A percentile compares a stretch with the other conserved stretches of the same genome.
Conservation (phyloP, 1,140 invertebrate genomes). For the Drosophila littoralis region DNA sequence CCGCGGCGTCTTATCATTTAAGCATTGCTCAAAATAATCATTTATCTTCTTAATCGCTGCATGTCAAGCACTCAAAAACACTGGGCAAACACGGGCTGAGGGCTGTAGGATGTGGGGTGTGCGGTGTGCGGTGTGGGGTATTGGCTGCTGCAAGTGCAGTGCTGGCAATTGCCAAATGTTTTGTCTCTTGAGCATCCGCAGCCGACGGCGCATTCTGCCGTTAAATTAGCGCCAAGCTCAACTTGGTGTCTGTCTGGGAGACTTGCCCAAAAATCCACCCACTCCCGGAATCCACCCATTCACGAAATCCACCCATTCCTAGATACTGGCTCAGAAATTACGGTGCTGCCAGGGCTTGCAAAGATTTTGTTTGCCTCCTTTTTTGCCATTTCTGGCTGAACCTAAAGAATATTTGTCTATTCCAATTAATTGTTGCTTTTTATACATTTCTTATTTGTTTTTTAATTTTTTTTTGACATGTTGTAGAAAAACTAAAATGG, state of each 20-base stretch:
- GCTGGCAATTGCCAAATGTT: slow-evolving; percentile 69
- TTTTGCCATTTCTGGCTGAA: no score
- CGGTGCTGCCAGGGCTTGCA: no score
- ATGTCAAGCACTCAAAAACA: slow-evolving; percentile 38
- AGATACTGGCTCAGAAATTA: no score
- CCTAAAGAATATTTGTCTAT: no score
- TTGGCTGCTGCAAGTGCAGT: slow-evolving; percentile 8
- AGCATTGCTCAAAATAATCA: slow-evolving; percentile 75
- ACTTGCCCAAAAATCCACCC: not conserved
- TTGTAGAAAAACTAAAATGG: no score
- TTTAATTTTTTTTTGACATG: no score
- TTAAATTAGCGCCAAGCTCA: slow-evolving; percentile 67
- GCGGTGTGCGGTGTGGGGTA: not conserved
- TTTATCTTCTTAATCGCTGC: slow-evolving; percentile 76
- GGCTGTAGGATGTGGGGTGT: not conserved
- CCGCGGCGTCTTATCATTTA: slow-evolving; percentile 41
- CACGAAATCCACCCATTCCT: no score
- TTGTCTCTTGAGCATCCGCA: slow-evolving; percentile 52
- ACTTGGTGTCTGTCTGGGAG: slow-evolving; percentile 45
- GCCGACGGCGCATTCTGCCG: slow-evolving; percentile 63
- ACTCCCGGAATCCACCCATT: no score
- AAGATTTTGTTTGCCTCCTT: no score
- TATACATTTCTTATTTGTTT: no score
- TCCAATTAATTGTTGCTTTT: no score
- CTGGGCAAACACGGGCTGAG: not conserved